Evolutionary conservation across 1,140 invertebrate species (phyloP), one percentile per base, ranked within the genome.

Genomic region (Drosophila lacertosa): DNA sequence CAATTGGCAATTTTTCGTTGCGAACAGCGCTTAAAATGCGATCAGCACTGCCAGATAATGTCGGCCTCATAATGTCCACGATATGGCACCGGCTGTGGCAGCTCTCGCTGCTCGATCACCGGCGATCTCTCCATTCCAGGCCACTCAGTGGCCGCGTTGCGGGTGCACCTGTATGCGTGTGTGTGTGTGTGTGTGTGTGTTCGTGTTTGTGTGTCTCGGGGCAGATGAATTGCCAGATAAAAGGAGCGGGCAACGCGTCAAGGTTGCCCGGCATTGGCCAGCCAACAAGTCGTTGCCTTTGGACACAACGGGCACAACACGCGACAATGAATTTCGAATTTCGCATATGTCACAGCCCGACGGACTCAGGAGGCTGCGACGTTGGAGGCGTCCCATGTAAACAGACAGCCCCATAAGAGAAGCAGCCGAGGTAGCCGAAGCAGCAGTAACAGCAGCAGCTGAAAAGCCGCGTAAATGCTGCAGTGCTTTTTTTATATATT

Each of bases 241-340:
- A 73, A 67, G 70, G 63, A 71, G 53, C 62, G 53, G 53, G 63
- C 70, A 55, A 53, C 15, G 65, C 81, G 66, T 86, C 81, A 86
- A 77, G 82, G 82, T 82, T 88, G 79, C 74, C 63, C 68, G 66
- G 71, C 60, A 37, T 66, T 44, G 63, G 77, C 26, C 62, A 48
- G 42, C 55, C 55, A 59, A 66, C 80, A 86, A 84, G 80, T 83
- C 80, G 80, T 83, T 86, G 80, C 80, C 80, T 80, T 75, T 68
- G 59, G 37, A 51, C 40, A 39, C 22, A 13, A 29, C 44, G 69
- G 62, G 47, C 67, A 50, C 74, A 82, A 88, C 81, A 86, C 81
- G 81, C 81, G 81, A 86, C 81, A 86, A 86, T 86, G 81, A 86
- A 86, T 88, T 82, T 86, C 81, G 81, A 86, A 86, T 88, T 82